These are phyloP conservation scores for Lutjanus campechanus DNA, from an alignment of 2,797 vertebrate species.

Conservation along the genomic window DNA sequence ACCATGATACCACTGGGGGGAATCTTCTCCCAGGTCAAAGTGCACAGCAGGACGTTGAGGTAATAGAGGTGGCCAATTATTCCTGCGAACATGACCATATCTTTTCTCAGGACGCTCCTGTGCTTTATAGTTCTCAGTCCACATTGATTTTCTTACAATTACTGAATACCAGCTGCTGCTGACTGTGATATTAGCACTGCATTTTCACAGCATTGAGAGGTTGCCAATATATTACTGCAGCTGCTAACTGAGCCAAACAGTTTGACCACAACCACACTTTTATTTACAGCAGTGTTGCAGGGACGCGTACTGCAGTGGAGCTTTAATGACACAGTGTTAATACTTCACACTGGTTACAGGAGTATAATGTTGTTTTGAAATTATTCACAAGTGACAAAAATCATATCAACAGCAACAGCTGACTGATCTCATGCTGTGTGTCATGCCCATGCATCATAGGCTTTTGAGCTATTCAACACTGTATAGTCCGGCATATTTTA, in stretches of 20 bases:
- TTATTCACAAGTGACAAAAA: too few relatives aligned
- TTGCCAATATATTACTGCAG: constrained; percentile 3
- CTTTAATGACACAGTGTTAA: background rate
- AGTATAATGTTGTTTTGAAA: background rate
- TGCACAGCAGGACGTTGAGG: background rate
- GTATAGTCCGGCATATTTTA: too few relatives aligned
- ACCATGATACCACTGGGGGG: background rate
- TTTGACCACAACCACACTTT: background rate
- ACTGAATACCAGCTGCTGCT: constrained; percentile 3
- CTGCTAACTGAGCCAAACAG: background rate
- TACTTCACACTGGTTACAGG: background rate
- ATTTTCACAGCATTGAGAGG: constrained; percentile 25
- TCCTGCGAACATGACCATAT: constrained; percentile 6
- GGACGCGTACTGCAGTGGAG: background rate
- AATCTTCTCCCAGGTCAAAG: constrained; percentile 13
- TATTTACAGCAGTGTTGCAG: background rate
- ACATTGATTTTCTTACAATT: constrained; percentile 31
- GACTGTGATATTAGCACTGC: background rate
- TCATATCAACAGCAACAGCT: too few relatives aligned
- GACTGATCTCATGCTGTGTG: too few relatives aligned
- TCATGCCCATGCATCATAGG: too few relatives aligned
- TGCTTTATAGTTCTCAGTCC: background rate
- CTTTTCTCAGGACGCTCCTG: background rate
- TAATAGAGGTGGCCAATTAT: constrained; percentile 18
- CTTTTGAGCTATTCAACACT: too few relatives aligned